A percentile compares a stretch with the other conserved stretches of the same genome.
These are phyloP conservation scores for Neosalanx taihuensis DNA, from an alignment of 2,797 vertebrate species.

Conservation along the genomic window DNA sequence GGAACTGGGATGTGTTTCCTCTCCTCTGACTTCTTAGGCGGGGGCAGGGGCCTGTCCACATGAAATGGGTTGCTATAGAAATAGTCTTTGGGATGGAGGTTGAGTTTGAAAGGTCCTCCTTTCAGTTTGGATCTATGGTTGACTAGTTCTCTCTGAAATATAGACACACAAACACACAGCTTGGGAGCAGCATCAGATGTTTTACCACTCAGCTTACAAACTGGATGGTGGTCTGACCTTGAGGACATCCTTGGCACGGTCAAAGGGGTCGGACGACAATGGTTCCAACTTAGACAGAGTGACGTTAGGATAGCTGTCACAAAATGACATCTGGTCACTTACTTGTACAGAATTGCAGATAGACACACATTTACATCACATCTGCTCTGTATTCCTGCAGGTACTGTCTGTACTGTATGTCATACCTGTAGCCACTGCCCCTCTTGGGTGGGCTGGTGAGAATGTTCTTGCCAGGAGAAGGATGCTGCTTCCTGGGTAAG, in stretches of 20 bases:
- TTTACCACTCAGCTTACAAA: conserved; percentile 11
- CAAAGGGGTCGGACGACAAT: conserved; percentile 76
- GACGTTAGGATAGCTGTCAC: conserved; percentile 77
- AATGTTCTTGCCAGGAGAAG: conserved; percentile 80
- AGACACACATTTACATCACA: conserved; percentile 4
- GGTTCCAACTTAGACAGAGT: conserved; percentile 77
- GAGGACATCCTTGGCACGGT: conserved; percentile 63
- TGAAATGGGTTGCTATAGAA: conserved; percentile 83
- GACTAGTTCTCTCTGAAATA: conserved; percentile 67
- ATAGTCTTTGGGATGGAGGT: conserved; percentile 80
- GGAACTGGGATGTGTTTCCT: conserved; percentile 24
- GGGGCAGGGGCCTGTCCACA: conserved; percentile 68
- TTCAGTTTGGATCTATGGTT: conserved; percentile 73
- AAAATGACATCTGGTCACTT: conserved; percentile 34
- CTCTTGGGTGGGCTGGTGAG: conserved; percentile 83
- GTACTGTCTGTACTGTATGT: conserved; percentile 1
- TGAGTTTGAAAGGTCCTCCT: conserved; percentile 78
- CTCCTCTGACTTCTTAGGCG: conserved; percentile 53
- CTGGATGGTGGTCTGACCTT: conserved; percentile 69
- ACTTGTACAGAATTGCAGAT: conserved; percentile 9
- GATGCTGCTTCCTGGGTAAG: conserved; percentile 58
- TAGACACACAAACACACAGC: neutral
- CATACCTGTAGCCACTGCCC: conserved; percentile 86
- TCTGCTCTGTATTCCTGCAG: neutral
- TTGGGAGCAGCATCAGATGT: conserved; percentile 6